Evolutionary conservation across 2,113 vertebrate species (phyloP).

Genomic region (Scalopus aquaticus): DNA sequence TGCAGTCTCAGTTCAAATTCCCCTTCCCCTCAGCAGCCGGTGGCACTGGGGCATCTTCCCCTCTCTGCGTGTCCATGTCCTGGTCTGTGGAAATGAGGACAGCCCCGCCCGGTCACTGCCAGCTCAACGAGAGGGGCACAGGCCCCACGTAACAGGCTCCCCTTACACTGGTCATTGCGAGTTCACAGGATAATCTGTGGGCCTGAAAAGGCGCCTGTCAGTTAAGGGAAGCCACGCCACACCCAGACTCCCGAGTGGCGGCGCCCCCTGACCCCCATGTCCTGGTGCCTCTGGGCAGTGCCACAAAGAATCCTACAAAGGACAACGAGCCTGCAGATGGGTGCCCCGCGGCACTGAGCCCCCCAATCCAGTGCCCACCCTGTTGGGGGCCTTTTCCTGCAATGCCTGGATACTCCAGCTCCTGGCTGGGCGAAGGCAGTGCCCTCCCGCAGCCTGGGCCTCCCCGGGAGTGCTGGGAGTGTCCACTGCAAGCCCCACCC

Average conservation of each 20-base stretch:
- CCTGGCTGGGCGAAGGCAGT: not conserved
- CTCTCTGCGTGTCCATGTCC: not conserved
- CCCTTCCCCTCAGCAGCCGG: not conserved
- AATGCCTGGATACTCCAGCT: not conserved
- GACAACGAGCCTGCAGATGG: not conserved
- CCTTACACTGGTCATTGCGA: rapidly evolving
- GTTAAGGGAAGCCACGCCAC: not conserved
- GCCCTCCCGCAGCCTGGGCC: not conserved
- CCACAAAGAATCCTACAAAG: not conserved
- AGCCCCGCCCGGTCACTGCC: not conserved
- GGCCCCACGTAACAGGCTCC: no score
- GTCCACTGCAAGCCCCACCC: not conserved
- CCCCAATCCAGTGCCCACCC: not conserved
- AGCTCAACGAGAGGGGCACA: not conserved
- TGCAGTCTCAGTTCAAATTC: not conserved
- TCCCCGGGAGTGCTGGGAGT: not conserved
- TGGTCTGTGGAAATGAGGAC: not conserved
- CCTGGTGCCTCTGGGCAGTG: rapidly evolving
- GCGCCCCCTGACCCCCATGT: not conserved
- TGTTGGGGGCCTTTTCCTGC: not conserved
- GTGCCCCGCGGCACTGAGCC: not conserved
- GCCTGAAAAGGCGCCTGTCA: not conserved
- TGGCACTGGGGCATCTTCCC: not conserved
- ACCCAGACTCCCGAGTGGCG: no score
- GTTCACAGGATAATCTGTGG: not conserved